Percentiles rank a stretch among this genome's conserved stretches.
Evolutionary conservation across 2,888 invertebrate genomes (phyloP).

Genomic region (Caenorhabditis angaria): DNA sequence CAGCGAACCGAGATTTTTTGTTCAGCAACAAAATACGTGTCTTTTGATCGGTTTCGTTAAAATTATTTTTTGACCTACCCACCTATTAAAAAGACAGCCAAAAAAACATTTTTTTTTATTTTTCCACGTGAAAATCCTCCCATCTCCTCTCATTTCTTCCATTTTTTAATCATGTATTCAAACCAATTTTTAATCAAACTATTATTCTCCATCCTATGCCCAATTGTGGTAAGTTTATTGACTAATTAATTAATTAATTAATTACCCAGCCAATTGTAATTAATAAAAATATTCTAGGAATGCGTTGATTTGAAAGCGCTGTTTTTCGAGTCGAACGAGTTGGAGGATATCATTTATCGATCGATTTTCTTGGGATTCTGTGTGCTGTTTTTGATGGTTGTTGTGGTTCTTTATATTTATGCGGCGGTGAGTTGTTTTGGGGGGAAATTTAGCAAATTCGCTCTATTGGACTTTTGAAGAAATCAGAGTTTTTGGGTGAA

Average conservation of each 20-base stretch:
- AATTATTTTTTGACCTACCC: too few relatives aligned
- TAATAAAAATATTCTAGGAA: neutral
- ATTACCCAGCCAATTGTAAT: neutral
- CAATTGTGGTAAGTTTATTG: neutral
- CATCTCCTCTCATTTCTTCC: constrained; percentile 7
- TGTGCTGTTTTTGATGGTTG: neutral
- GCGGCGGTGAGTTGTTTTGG: neutral
- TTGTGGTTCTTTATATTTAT: neutral
- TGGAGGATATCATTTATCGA: neutral
- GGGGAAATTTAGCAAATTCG: neutral
- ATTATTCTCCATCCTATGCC: neutral
- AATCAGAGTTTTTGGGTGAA: neutral
- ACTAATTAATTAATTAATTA: too few relatives aligned
- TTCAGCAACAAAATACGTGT: too few relatives aligned
- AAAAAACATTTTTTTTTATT: too few relatives aligned
- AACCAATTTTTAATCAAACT: constrained; percentile 1
- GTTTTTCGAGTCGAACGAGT: neutral
- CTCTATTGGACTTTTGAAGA: too few relatives aligned
- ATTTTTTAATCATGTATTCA: neutral
- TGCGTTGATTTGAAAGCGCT: neutral
- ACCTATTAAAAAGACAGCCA: too few relatives aligned
- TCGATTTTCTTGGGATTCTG: neutral
- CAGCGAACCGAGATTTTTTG: too few relatives aligned
- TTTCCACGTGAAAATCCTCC: too few relatives aligned
- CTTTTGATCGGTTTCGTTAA: too few relatives aligned